Evolutionary conservation across 37 sponge, comb jelly and placozoan species (phyloP), one percentile per base, ranked within the genome.

Genomic region (Theonella swinhoei): DNA sequence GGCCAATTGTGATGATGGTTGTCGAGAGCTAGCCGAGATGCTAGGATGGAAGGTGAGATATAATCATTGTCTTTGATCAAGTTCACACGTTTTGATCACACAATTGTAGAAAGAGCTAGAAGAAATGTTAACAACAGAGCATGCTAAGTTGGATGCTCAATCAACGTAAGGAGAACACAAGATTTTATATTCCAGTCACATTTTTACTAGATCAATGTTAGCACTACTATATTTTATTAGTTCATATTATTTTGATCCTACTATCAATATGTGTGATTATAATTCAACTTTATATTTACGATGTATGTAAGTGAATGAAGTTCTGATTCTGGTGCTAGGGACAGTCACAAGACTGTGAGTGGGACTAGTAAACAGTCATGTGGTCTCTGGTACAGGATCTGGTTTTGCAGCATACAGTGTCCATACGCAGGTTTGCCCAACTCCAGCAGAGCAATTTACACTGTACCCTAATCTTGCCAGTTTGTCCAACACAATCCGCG

Each of bases 1-100:
- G 68, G 83, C 76, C 0, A 88, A 72, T 28, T 97, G 98, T 84
- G 98, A 97, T 63, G 82, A 87, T 31, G 94, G 94, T 42, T 94
- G 94, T 35, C 26, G 76, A 64, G 74, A 84, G 33, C 77, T 97
- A 23, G 98, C 98, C 17, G 43, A 72, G 36, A 65, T 85, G 35
- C 86, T 97, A 20, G 96, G 96, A 25, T 93, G 93, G 94, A 92
- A 87, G 70, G 98, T 89, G 43, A 60, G 83, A 30, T 26, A 19
- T n/a, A 17, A 4, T 32, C 20, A 20, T 77, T 61, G 2, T 1
- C 35, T 69, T 3, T 32, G 20, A 19, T 42, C 29, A n/a, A 19
- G 47, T 38, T 2, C 41, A 4, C 43, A 4, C n/a, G 31, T 39
- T 1, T 11, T 74, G 22, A 24, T 38, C 47, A 28, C 0, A 1